Conservation (phyloP, 2,888 invertebrate genomes). For the Caenorhabditis drosophilae region DNA sequence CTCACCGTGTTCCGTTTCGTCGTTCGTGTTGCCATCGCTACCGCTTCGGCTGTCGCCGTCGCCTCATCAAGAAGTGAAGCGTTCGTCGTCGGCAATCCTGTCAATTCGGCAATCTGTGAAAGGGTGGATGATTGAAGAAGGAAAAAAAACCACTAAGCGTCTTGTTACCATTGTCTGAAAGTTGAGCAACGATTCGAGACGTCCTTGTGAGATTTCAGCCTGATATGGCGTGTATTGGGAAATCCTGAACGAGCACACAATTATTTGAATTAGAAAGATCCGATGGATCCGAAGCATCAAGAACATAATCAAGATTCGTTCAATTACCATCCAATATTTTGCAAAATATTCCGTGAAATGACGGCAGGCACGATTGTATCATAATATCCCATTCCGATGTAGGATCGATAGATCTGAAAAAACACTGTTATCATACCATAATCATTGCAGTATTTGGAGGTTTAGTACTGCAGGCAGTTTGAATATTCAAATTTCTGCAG, state of each 20-base stretch:
- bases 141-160: neutral
- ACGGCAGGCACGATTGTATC: constrained; percentile 94
- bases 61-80: constrained; percentile 93
- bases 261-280: neutral
- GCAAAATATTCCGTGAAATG: constrained; percentile 93
- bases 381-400: constrained; percentile 98
- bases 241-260: constrained; percentile 60
- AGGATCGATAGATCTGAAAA: constrained; percentile 73
- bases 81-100: constrained; percentile 84
- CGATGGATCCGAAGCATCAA: neutral
- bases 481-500: too few species aligned
- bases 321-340: constrained; percentile 91
- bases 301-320: neutral
- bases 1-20: constrained; percentile 61
- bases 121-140: too few species aligned
- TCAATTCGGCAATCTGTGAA: constrained; percentile 77
- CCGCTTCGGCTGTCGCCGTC: constrained; percentile 96
- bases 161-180: constrained; percentile 89
- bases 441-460: neutral
- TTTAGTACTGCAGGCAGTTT: too few species aligned
- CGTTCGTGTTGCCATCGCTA: constrained; percentile 76
- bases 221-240: constrained; percentile 74
- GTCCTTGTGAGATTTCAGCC: constrained; percentile 95
- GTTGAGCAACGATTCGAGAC: constrained; percentile 91
- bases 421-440: neutral